Conservation (phyloP, 2,888 invertebrate species). For the Aspidapion aeneum region DNA sequence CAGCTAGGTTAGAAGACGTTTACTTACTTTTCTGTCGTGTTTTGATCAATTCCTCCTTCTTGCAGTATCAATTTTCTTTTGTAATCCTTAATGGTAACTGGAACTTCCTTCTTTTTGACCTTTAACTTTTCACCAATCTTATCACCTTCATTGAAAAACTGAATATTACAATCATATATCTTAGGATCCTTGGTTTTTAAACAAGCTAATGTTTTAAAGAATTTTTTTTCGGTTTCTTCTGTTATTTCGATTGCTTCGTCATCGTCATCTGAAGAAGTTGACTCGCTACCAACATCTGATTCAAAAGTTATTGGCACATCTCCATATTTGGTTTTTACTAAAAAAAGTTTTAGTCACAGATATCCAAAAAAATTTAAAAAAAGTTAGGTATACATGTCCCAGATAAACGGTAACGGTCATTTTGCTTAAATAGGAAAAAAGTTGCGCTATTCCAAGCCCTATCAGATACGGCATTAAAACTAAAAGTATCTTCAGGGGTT, state of each 20-base stretch:
- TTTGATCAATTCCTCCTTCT: conserved; percentile 57
- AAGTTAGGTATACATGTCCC: background rate
- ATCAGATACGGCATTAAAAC: no score
- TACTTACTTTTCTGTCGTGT: conserved; percentile 3
- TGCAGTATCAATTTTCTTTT: conserved; percentile 72
- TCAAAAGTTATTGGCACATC: conserved; percentile 46
- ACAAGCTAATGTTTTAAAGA: conserved; percentile 80
- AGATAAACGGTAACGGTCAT: no score
- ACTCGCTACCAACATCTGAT: conserved; percentile 48
- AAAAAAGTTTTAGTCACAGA: conserved; percentile 26
- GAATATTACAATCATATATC: conserved; percentile 76
- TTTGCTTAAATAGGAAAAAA: no score
- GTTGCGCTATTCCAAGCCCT: no score
- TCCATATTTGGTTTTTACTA: conserved; percentile 76
- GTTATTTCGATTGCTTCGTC: conserved; percentile 58
- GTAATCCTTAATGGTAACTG: conserved; percentile 72
- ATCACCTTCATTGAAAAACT: conserved; percentile 57
- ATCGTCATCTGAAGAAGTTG: conserved; percentile 59
- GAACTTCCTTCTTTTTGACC: conserved; percentile 49
- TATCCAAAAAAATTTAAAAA: background rate
- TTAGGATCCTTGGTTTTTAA: conserved; percentile 86
- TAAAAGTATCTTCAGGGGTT: no score
- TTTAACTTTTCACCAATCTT: conserved; percentile 27
- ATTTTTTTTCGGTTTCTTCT: conserved; percentile 75
- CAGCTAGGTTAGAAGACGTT: no score